Base-by-base conservation (phyloP, 2,113 vertebrate genomes). In the Ailuropoda melanoleuca region DNA sequence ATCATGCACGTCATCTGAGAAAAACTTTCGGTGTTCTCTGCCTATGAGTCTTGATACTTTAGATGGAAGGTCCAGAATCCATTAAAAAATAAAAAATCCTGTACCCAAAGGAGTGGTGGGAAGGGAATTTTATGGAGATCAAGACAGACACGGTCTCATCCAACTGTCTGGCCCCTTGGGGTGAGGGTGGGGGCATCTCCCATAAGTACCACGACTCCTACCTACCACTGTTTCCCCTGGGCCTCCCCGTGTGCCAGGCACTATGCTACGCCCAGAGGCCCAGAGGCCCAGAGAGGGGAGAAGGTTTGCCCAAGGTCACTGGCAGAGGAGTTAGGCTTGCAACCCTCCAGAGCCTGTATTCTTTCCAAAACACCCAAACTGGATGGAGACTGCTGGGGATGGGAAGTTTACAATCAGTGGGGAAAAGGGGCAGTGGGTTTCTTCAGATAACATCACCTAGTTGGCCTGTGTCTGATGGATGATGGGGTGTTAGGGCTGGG, bases 281-380 rank as follows among this genome's bases (percentile, higher is more conserved):
- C 56, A 18, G 70, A 95, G 37, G 66, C 78, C 88, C 29, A 23
- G 78, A 37, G 66, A 78, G 4, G 87, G 87, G 11, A 85, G 77
- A 87, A 50, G 80, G 60, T 13, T 62, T 72, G 31, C 29, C 48
- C 80, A 83, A 74, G 93, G 89, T 97, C 80, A 58, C 94, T 64
- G 23, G 50, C 91, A 17, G 23, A 90, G 39, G 31, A 46, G 8
- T 34, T 26, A 64, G 58, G 26, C 19, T 74, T 72, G 43, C 46
- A 62, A 58, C 46, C 75, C 26, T 62, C 37, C 66, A 19, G 62
- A 55, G 60, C 46, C n/a, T 68, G 29, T 58, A 53, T 34, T 64
- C 82, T 66, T 46, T 15, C 80, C 34, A 43, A 62, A 89, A 68
- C 9, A 31, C 19, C 23, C 10, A n/a, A 77, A 77, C 37, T 15